Evolutionary conservation across 2,888 invertebrate genomes (phyloP).

Genomic region (Stenolophus ochropezus): DNA sequence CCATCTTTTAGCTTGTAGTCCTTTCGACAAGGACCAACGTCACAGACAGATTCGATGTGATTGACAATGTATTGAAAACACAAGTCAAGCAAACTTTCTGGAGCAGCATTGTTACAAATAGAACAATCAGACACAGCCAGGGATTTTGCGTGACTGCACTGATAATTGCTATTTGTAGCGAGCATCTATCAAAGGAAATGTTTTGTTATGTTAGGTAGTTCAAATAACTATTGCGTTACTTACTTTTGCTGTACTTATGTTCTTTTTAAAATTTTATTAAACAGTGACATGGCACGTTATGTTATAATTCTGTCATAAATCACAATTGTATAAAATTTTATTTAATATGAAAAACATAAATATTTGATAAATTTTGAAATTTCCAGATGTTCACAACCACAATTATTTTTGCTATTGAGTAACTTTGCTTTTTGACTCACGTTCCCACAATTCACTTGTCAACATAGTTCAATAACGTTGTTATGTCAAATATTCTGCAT

Average conservation of each 20-base stretch:
- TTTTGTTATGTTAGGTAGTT: slow-evolving; percentile 12
- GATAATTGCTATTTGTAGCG: slow-evolving; percentile 65
- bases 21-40: slow-evolving; percentile 71
- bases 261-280: slow-evolving; percentile 52
- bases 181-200: slow-evolving; percentile 68
- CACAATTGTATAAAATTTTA: slow-evolving; percentile 37
- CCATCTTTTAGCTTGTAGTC: slow-evolving; percentile 77
- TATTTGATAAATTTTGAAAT: slow-evolving; percentile 59
- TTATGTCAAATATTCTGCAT: slow-evolving; percentile 39
- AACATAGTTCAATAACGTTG: slow-evolving; percentile 55
- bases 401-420: slow-evolving; percentile 71
- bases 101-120: slow-evolving; percentile 72
- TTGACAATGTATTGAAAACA: slow-evolving; percentile 79
- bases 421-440: slow-evolving; percentile 67
- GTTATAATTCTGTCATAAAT: slow-evolving; percentile 46
- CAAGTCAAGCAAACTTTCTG: slow-evolving; percentile 79
- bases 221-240: slow-evolving; percentile 1
- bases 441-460: slow-evolving; percentile 64
- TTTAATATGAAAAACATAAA: slow-evolving; percentile 45
- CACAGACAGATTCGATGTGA: slow-evolving; percentile 79
- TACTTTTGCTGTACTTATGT: slow-evolving; percentile 34
- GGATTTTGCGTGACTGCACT: slow-evolving; percentile 71
- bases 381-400: slow-evolving; percentile 68
- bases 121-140: slow-evolving; percentile 71
- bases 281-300: slow-evolving; percentile 53